Conservation (phyloP, 1,140 invertebrate genomes). For the Drosophila elegans region DNA sequence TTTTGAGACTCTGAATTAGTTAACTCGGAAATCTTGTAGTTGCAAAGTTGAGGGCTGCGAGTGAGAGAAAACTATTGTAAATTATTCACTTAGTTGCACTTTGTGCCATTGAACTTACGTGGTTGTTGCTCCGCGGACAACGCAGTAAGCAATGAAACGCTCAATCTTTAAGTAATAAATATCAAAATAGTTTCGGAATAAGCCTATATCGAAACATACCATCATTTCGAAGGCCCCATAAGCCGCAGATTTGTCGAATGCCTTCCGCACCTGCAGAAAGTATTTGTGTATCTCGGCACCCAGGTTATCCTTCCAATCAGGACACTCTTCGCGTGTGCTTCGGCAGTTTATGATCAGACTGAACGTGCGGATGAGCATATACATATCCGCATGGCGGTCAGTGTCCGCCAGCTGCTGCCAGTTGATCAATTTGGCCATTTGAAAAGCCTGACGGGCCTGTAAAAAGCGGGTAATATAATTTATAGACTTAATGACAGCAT, state of each 20-base stretch:
- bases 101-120: slow-evolving; percentile 1
- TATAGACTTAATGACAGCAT: too few relatives aligned
- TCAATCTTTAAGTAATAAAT: slow-evolving; percentile 18
- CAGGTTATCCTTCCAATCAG: slow-evolving; percentile 23
- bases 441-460: slow-evolving; percentile 21
- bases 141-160: slow-evolving; percentile 39
- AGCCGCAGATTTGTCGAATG: slow-evolving; percentile 2
- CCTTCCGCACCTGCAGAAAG: slow-evolving; percentile 20
- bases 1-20: not conserved
- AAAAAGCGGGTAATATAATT: not conserved
- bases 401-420: slow-evolving; percentile 28
- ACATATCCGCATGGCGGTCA: slow-evolving; percentile 26
- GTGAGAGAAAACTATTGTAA: not conserved
- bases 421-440: slow-evolving; percentile 23
- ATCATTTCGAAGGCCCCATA: slow-evolving; percentile 37
- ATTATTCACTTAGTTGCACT: not conserved
- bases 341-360: slow-evolving; percentile 33
- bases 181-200: not conserved
- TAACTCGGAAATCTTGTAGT: slow-evolving; percentile 14
- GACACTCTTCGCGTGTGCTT: slow-evolving; percentile 22
- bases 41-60: slow-evolving; percentile 13
- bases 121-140: slow-evolving; percentile 23
- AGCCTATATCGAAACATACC: slow-evolving; percentile 1
- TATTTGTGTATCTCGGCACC: slow-evolving; percentile 38
- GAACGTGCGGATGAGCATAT: slow-evolving; percentile 27